phyloP scores from a whole-genome alignment of 2,113 vertebrate genomes.

The Phyllostomus discolor region DNA sequence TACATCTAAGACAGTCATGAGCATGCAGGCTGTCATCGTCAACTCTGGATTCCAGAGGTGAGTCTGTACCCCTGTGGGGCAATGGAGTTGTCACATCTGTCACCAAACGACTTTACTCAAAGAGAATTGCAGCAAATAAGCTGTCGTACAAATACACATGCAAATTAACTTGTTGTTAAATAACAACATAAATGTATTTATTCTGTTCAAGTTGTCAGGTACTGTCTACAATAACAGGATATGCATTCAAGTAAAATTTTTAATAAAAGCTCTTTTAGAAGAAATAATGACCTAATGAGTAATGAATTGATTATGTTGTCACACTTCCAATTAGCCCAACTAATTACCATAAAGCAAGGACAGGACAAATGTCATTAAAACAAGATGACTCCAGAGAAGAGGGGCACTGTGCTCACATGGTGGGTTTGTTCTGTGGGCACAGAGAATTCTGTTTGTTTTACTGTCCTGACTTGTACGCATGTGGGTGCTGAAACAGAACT shows the following conservation, averaged over 20 bases:
- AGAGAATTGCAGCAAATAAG: background rate
- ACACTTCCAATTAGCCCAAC: background rate
- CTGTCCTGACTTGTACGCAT: background rate
- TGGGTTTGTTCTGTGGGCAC: background rate
- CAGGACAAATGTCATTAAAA: background rate
- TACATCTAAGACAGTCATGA: background rate
- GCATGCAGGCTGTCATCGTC: fast-evolving
- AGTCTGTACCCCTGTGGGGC: background rate
- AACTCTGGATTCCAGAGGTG: background rate
- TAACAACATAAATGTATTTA: background rate
- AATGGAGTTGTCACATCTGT: background rate
- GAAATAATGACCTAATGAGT: background rate
- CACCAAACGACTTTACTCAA: background rate
- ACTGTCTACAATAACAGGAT: background rate
- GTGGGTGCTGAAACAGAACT: background rate
- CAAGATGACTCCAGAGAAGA: background rate
- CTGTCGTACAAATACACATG: background rate
- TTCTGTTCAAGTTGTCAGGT: background rate
- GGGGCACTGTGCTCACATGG: fast-evolving
- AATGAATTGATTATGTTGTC: background rate
- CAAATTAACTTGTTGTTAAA: background rate
- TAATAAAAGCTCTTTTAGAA: background rate
- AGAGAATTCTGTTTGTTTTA: background rate
- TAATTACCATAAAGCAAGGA: background rate
- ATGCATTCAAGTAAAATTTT: background rate